Conservation (phyloP, 2,113 vertebrate genomes). For the Silurus glanis region DNA sequence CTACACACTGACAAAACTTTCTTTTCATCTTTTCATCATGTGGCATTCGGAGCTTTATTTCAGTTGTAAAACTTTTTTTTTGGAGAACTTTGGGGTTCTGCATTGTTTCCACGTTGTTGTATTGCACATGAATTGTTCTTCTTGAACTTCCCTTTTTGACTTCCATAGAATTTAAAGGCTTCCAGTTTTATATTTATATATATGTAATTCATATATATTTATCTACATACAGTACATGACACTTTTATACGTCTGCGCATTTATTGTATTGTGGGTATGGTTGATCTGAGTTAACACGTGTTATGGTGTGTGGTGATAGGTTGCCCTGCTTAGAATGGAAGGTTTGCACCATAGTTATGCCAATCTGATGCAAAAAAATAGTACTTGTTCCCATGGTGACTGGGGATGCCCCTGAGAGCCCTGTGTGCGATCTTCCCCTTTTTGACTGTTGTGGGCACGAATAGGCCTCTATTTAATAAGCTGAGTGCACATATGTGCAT, state of each 20-base stretch:
- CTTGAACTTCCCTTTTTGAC: constrained; percentile 2
- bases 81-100: too few species aligned
- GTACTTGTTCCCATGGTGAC: constrained; percentile 18
- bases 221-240: too few species aligned
- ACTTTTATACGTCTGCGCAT: background rate
- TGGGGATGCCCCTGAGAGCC: constrained; percentile 10
- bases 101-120: background rate
- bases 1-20: background rate
- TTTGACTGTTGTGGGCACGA: background rate
- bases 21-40: background rate
- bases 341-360: background rate
- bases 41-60: background rate
- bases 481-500: background rate
- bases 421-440: constrained; percentile 6
- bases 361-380: constrained; percentile 22
- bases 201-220: too few species aligned
- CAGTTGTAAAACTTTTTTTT: background rate
- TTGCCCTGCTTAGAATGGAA: background rate
- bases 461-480: background rate
- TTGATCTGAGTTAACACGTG: constrained; percentile 10
- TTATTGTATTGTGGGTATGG: background rate
- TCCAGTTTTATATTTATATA: background rate
- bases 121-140: background rate
- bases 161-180: constrained; percentile 4
- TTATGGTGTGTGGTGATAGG: background rate